Evolutionary conservation across 2,888 invertebrate species (phyloP).

Genomic region (Ormyrus pomaceus): DNA sequence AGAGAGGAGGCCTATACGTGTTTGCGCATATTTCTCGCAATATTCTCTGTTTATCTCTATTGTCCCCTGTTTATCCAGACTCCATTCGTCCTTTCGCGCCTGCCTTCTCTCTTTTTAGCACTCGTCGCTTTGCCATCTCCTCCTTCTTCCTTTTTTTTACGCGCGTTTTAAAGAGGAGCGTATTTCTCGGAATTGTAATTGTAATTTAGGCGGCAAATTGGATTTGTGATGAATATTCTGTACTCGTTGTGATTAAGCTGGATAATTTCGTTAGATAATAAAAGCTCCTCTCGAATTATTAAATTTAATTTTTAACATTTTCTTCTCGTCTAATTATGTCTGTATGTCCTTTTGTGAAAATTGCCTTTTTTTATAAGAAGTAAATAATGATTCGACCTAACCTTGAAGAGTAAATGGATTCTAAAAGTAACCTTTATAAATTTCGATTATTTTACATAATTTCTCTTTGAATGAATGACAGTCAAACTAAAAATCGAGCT

Average conservation of each 20-base stretch:
- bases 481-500: too few species aligned
- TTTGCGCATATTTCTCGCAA: slow-evolving; percentile 72
- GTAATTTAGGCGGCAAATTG: slow-evolving; percentile 58
- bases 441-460: too few species aligned
- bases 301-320: too few species aligned
- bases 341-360: too few species aligned
- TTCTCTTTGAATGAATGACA: too few species aligned
- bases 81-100: slow-evolving; percentile 23
- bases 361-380: too few species aligned
- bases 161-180: slow-evolving; percentile 53
- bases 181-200: slow-evolving; percentile 57
- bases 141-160: background rate
- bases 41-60: slow-evolving; percentile 74
- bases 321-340: too few species aligned
- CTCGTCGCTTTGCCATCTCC: background rate
- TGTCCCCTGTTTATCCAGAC: slow-evolving; percentile 72
- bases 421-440: too few species aligned
- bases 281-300: too few species aligned
- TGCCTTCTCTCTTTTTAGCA: background rate
- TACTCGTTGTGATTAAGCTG: background rate
- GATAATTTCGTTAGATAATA: too few species aligned
- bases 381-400: too few species aligned
- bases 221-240: slow-evolving; percentile 6
- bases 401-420: too few species aligned
- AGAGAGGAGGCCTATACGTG: slow-evolving; percentile 63